Base-by-base conservation (phyloP, 1,140 invertebrate genomes). In the Drosophila setifemur region DNA sequence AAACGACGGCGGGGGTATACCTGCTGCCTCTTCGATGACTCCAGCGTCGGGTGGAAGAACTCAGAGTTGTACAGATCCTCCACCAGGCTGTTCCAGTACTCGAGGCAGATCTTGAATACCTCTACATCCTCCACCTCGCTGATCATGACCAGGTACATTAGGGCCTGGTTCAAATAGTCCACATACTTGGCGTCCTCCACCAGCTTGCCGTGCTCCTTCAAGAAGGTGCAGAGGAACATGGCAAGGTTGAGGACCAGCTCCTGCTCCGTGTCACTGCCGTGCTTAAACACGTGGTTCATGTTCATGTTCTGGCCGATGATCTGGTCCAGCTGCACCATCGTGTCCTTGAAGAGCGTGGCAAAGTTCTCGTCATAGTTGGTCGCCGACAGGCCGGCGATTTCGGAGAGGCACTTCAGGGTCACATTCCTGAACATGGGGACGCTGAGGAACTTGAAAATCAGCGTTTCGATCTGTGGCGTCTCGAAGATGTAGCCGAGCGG, bases 401-500 rank as follows among this genome's bases (percentile, higher is more conserved):
- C 99, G 42, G 98, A 99, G 67, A 99, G 93, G 92, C 98, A 99
- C 91, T 99, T 99, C 47, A 99, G 92, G 35, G 98, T 99, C 7
- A 99, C 96, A 93, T 99, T 99, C 76, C 98, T 94, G 91, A 99
- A 99, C 93, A 98, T 95, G 40, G 98, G 98, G 53, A 99, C 97
- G 92, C 96, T 97, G 47, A 99, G 93, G 92, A 99, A 99, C 94
- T 99, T 99, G 87, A 95, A 97, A 88, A 98, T 97, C 42, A 99
- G 92, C 35, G 97, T 98, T 69, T 94, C 95, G 72, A 99, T 98
- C 9, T 99, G 92, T 91, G 99, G 97, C 50, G 98, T 99, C 93
- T 99, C 98, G 93, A 99, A 99, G 89, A 99, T 99, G 90, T 99
- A 99, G 8, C 98, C 98, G 40, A 99, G 92, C 12, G 99, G 99